Evolutionary conservation across 2,888 invertebrate species (phyloP), one percentile per base, ranked within the genome.

Genomic region (Machimus rusticus): DNA sequence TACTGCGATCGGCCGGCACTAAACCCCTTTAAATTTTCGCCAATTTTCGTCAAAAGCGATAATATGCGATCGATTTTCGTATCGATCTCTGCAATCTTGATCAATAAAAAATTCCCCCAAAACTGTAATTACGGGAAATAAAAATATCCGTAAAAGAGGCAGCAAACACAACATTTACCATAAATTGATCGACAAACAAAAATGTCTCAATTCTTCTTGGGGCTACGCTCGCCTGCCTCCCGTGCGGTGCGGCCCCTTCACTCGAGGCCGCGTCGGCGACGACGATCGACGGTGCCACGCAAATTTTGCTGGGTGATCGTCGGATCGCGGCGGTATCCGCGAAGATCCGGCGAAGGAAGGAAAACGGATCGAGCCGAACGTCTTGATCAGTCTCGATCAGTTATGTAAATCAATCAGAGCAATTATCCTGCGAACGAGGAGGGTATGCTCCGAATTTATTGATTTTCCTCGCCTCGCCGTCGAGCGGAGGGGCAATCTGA

Each of bases 331-430:
- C 51, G 39, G 34, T 1, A 77, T 37, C 31, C 23, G 31, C 74
- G 14, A 28, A 23, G 28, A 16, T 28, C 12, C 31, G 31, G 19
- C 1, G 37, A 31, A 82, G 37, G 34, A 37, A 31, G 34, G 74
- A 19, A 66, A 31, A n/a, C 43, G 37, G 12, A 23, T 28, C 14
- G 91, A 92, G 92, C 91, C 91, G 92, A 92, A 92, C 92, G 92
- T 92, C 92, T 92, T 92, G 92, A 92, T 92, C 92, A 92, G 92
- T 92, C 92, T 92, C 91, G 91, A 92, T 77, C 86, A 46, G 92
- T 92, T 92, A 92, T 92, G 92, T 92, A 92, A 92, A 92, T 92
- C 92, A 92, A 92, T 92, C 92, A 92, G 92, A 91, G 91, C 92
- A 92, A 92, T 92, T 92, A 92, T 92, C 92, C 91, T 74, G 85